Evolutionary conservation across 2,113 vertebrate genomes (phyloP), one percentile per base, ranked within the genome.

Genomic region (Furnarius figulus): DNA sequence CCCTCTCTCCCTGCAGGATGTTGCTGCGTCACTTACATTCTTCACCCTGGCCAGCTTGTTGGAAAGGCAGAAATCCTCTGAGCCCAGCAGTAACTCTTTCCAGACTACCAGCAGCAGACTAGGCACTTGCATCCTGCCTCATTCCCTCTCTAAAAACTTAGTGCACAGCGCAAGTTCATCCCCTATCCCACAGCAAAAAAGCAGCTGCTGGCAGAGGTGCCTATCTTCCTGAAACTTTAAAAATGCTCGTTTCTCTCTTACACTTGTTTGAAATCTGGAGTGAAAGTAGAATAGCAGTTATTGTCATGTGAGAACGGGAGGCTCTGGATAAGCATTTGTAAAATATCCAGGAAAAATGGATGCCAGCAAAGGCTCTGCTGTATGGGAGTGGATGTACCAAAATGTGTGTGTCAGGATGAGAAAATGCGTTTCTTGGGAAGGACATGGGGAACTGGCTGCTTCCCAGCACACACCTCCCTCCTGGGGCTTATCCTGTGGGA

Each of bases 11-110:
- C 8, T 8, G 92, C 94, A 96, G 92, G 93, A 96, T 91, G 85
- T 79, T 92, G 88, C 96, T 94, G 59, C 55, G 79, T 97, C 97
- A 97, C 83, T 97, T 73, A 33, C 92, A 96, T 97, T 97, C 90
- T 95, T 95, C 90, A 92, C 70, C 50, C 70, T 2, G 0, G 49
- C 85, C 3, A 35, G 74, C 39, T 79, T 66, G 82, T 93, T 96
- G 87, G 90, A 93, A 91, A 88, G 82, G 66, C 73, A 87, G 46
- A 78, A 92, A 71, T 58, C 55, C 46, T 58, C 44, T 0, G 4
- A 79, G 61, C 46, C 37, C 3, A 4, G 73, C 12, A 8, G 88
- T 93, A 97, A 95, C 95, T 87, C 94, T 97, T 96, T 96, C 85
- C 77, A 77, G 76, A 85, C 93, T 92, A 33, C 31, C 87, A 81